Evolutionary conservation across 1,140 invertebrate species (phyloP).

Genomic region (Apis cerana): DNA sequence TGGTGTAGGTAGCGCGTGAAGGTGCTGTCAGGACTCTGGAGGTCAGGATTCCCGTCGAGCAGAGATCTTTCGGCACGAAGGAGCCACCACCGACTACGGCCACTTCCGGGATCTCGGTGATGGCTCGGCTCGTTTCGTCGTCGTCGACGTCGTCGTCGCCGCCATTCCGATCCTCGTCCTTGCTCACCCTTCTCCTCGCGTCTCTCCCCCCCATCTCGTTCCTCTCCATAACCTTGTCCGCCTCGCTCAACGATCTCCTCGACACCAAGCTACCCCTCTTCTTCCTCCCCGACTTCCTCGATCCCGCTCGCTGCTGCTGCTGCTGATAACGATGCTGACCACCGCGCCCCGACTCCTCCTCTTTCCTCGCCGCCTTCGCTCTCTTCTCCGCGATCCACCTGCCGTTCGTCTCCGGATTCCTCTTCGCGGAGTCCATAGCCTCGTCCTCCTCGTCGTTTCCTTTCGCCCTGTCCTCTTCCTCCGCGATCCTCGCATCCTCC

Average conservation of each 20-base stretch:
- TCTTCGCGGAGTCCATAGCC: neutral
- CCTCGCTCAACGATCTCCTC: constrained; percentile 41
- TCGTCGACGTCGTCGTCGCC: neutral
- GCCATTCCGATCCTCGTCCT: constrained; percentile 26
- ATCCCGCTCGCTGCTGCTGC: neutral
- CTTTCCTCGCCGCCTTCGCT: neutral
- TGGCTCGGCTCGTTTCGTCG: constrained; percentile 46
- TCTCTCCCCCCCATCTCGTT: neutral
- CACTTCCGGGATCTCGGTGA: constrained; percentile 74
- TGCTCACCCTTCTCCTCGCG: constrained; percentile 37
- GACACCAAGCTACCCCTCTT: constrained; percentile 12
- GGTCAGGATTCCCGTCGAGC: constrained; percentile 74
- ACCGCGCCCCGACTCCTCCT: neutral
- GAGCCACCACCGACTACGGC: constrained; percentile 70
- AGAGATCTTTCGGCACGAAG: constrained; percentile 72
- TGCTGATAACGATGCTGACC: neutral
- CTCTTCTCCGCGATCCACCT: neutral
- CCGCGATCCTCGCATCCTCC: neutral
- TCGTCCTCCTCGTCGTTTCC: accelerated
- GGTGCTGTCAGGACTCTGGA: constrained; percentile 77
- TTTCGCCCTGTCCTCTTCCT: neutral
- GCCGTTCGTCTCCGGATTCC: neutral
- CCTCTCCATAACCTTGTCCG: neutral
- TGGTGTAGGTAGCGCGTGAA: constrained; percentile 78
- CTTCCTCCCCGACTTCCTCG: constrained; percentile 21